Base-by-base conservation (phyloP, 2,797 vertebrate species). In the Enteromius fasciolatus region DNA sequence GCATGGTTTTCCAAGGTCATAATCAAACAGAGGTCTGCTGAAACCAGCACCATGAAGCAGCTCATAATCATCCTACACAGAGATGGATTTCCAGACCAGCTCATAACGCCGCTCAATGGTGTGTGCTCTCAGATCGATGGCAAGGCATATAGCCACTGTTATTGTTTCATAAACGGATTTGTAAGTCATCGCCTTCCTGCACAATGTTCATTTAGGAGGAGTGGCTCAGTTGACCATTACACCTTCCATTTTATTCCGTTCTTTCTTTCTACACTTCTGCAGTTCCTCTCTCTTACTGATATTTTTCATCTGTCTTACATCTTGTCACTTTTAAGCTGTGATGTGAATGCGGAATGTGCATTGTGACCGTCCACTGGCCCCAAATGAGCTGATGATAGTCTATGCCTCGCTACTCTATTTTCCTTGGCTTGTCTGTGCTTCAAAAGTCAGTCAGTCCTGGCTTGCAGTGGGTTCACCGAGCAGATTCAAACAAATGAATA, bases 51-150 rank as follows among this genome's bases (percentile, higher is more conserved):
- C 85, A 78, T 63, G 44, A 77, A 84, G 77, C 84, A 86, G 87
- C 86, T 93, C 89, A 91, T 90, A 90, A 93, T 91, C 90, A 91
- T 93, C 89, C 92, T 91, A 91, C 86, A 87, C 85, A 88, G 87
- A 90, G 90, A 93, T 91, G 84, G 87, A 92, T 93, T 93, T 92
- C 87, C 88, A 85, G 90, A 82, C 89, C 77, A 80, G 83, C 77
- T 81, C 83, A 76, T 68, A 78, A 87, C 82, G 74, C 67, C 70
- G 86, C 86, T 83, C 77, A 84, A 87, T 84, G 78, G 84, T 83
- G 81, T 36, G 67, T 33, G 61, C 61, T 64, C 74, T 33, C 25
- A 76, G 81, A 94, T 94, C 87, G 83, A 94, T 94, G 86, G 80
- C 23, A 54, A 67, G 46, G 76, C 87, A 52, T 74, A 66, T 41